phyloP scores from a whole-genome alignment of 2,888 invertebrate species.

The Athalia cordata region DNA sequence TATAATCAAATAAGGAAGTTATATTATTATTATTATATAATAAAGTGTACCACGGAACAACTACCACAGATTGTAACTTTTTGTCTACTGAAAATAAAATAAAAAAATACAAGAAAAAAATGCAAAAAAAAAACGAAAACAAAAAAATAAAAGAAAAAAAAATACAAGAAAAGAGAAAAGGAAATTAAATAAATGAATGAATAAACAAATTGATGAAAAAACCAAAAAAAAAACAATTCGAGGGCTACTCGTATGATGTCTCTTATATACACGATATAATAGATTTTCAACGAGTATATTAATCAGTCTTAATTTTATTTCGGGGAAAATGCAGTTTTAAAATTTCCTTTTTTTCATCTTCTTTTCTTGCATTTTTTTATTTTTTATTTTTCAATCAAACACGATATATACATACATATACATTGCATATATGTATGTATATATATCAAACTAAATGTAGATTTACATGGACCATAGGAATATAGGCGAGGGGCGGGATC shows the following conservation, averaged over 20 bases:
- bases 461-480: background rate
- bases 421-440: too few species aligned
- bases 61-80: conserved; percentile 42
- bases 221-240: background rate
- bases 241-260: too few species aligned
- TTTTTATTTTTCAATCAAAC: too few species aligned
- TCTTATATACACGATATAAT: too few species aligned
- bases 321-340: too few species aligned
- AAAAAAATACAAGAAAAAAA: background rate
- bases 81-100: conserved; percentile 38
- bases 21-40: conserved; percentile 6
- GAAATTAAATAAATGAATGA: background rate
- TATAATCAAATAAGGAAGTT: conserved; percentile 54
- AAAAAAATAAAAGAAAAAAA: background rate
- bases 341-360: too few species aligned
- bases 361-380: too few species aligned
- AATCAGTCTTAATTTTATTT: too few species aligned
- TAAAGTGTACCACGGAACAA: conserved; percentile 41
- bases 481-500: background rate
- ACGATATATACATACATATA: too few species aligned
- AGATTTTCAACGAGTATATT: too few species aligned
- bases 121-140: conserved; percentile 42
- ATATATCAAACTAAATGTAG: too few species aligned
- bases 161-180: background rate
- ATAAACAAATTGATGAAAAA: background rate